Percentiles rank a stretch among this genome's conserved stretches.
These are phyloP conservation scores for Lysandra bellargus DNA, from an alignment of 2,888 invertebrate species.

Conservation along the genomic window DNA sequence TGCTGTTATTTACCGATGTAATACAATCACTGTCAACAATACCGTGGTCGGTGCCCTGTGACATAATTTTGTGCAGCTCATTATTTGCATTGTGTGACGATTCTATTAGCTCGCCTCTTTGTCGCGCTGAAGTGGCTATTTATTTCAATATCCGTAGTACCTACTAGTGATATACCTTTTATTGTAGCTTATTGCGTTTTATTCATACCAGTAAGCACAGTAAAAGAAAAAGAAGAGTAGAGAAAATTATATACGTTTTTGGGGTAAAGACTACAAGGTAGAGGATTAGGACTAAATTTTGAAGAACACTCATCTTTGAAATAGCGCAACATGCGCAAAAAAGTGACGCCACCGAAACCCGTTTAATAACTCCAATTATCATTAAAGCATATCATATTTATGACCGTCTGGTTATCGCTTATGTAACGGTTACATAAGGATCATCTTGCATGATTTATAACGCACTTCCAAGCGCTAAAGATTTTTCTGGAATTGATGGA, in stretches of 20 bases:
- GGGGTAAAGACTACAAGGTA: background rate
- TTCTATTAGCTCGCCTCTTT: constrained; percentile 5
- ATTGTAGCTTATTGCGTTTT: too few species aligned
- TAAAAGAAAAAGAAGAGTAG: background rate
- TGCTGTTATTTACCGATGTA: too few species aligned
- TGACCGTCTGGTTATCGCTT: constrained; percentile 1
- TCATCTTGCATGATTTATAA: constrained; percentile 18
- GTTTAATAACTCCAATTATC: constrained; percentile 13
- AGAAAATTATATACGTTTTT: background rate
- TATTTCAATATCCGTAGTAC: constrained; percentile 9
- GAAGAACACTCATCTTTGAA: background rate
- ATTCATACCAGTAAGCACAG: too few species aligned
- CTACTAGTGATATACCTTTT: background rate
- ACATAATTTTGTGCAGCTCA: constrained; percentile 7
- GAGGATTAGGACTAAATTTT: background rate
- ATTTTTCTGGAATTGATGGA: background rate
- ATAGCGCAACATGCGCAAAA: background rate
- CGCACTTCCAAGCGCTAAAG: background rate
- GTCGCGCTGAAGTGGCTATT: constrained; percentile 6
- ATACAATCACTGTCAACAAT: background rate
- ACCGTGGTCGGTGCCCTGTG: background rate
- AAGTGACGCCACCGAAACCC: background rate
- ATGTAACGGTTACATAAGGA: constrained; percentile 21
- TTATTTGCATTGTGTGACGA: constrained; percentile 8
- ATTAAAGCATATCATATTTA: constrained; percentile 12